Conservation (phyloP, 2,888 invertebrate genomes). For the Trisateles emortualis region DNA sequence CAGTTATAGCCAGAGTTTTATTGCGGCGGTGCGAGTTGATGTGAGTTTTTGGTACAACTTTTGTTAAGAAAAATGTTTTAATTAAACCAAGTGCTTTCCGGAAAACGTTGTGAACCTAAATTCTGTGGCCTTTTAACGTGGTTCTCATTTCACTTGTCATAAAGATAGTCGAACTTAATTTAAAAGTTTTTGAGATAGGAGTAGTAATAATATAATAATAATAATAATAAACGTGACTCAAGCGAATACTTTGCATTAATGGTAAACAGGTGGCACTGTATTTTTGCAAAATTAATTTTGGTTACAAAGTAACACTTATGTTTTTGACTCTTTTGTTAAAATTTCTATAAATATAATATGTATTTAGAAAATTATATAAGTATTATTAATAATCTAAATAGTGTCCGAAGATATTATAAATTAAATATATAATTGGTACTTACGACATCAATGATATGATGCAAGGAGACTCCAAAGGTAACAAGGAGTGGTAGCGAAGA, state of each 20-base stretch:
- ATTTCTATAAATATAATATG: too few relatives aligned
- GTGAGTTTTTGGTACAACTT: constrained; percentile 22
- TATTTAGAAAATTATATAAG: too few relatives aligned
- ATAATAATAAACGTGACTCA: too few relatives aligned
- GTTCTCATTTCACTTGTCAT: neutral
- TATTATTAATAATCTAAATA: too few relatives aligned
- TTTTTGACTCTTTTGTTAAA: too few relatives aligned
- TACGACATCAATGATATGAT: constrained; percentile 95
- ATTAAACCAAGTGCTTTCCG: neutral
- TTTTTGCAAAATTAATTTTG: too few relatives aligned
- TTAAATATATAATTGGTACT: too few relatives aligned
- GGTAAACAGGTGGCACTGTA: too few relatives aligned
- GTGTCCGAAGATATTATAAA: too few relatives aligned
- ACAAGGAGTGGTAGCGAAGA: constrained; percentile 92
- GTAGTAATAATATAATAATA: too few relatives aligned
- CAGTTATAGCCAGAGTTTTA: constrained; percentile 32
- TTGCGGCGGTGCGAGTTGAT: constrained; percentile 15
- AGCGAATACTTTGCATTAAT: too few relatives aligned
- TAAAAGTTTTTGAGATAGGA: constrained; percentile 2
- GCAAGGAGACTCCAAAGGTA: constrained; percentile 93
- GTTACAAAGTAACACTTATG: too few relatives aligned
- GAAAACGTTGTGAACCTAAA: neutral
- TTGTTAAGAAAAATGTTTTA: constrained; percentile 17
- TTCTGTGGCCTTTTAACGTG: neutral
- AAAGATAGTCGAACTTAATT: neutral